These are phyloP conservation scores for Pelochelys cantorii DNA, from an alignment of 2,797 vertebrate species.

Conservation along the genomic window DNA sequence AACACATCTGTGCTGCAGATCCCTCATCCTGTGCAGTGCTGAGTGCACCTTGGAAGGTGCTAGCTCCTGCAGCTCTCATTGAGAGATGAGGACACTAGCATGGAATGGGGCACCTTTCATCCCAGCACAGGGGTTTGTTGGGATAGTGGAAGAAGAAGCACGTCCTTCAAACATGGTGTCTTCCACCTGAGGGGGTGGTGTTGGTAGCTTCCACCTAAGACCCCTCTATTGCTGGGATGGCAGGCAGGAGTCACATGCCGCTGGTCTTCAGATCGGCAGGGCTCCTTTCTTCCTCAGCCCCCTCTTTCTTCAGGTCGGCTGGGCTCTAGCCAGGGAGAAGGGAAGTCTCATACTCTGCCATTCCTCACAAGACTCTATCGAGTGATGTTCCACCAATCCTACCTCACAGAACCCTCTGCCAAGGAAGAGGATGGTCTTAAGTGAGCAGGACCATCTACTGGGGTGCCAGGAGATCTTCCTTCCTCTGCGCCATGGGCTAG, in stretches of 20 bases:
- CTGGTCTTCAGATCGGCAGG: not conserved
- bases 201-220: not conserved
- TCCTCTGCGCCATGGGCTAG: not conserved
- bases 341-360: not conserved
- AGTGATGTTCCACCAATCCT: not conserved
- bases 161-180: not conserved
- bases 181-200: not conserved
- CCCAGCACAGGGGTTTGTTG: not conserved
- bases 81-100: not conserved
- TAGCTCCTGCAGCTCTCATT: not conserved
- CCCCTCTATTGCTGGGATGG: not conserved
- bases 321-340: not conserved
- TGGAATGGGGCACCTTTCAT: not conserved
- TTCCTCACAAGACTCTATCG: not conserved
- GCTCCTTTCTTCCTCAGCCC: not conserved
- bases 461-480: not conserved
- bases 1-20: not conserved
- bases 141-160: not conserved
- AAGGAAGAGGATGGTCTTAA: not conserved
- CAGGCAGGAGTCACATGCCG: not conserved
- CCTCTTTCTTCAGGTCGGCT: not conserved
- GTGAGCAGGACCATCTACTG: not conserved
- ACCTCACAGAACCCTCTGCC: not conserved
- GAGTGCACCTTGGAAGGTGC: not conserved
- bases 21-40: not conserved